These are phyloP conservation scores for Aegypius monachus DNA, from an alignment of 2,113 vertebrate species.

Conservation along the genomic window DNA sequence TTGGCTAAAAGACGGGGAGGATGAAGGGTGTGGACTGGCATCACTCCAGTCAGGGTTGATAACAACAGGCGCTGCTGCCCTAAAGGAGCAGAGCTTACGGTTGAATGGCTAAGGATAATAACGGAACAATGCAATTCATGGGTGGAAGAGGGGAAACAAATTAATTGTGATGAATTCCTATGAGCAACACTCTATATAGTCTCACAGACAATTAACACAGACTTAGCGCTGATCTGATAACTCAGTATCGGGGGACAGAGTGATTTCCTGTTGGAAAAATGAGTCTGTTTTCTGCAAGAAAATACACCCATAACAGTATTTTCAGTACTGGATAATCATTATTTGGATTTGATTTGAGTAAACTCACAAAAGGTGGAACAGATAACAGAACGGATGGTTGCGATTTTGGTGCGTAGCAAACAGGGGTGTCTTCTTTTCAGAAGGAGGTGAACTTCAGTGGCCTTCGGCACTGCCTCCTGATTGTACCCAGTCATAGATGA, in stretches of 20 bases:
- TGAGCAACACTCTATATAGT: neutral
- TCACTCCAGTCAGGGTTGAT: neutral
- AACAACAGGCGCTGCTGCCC: neutral
- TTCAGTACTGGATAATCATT: slow-evolving; percentile 38
- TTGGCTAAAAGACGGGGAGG: slow-evolving; percentile 47
- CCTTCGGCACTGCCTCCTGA: slow-evolving; percentile 18
- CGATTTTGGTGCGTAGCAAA: slow-evolving; percentile 52
- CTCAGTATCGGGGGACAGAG: neutral
- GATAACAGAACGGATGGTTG: slow-evolving; percentile 48
- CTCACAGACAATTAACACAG: neutral
- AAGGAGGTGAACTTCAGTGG: slow-evolving; percentile 40
- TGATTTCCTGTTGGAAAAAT: slow-evolving; percentile 2
- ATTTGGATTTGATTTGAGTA: slow-evolving; percentile 60
- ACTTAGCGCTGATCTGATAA: slow-evolving; percentile 14
- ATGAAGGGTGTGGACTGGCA: neutral
- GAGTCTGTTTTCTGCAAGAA: slow-evolving; percentile 32
- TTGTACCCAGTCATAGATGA: slow-evolving; percentile 81
- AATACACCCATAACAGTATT: slow-evolving; percentile 19
- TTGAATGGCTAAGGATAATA: slow-evolving; percentile 14
- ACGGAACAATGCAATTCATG: neutral
- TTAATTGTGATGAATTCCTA: neutral
- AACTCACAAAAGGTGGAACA: slow-evolving; percentile 63
- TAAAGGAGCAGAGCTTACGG: neutral
- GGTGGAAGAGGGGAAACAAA: neutral
- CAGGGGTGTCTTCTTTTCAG: neutral